Evolutionary conservation across 2,888 invertebrate species (phyloP).

Genomic region (Scaptomyza parva): DNA sequence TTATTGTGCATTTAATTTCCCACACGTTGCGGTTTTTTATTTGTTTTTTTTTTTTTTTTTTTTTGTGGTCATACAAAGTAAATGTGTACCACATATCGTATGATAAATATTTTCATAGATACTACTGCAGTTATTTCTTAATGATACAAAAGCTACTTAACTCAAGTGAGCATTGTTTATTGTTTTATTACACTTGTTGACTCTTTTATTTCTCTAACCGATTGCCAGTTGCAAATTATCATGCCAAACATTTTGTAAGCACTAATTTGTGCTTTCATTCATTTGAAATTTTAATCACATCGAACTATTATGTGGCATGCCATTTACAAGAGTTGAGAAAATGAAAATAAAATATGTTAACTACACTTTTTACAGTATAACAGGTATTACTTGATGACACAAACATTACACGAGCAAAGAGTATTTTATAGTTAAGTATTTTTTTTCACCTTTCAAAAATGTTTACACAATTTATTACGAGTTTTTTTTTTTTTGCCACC

Average conservation of each 20-base stretch:
- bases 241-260: constrained; percentile 6
- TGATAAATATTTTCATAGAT: not conserved
- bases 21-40: constrained; percentile 44
- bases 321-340: not conserved
- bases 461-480: constrained; percentile 38
- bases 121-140: constrained; percentile 1
- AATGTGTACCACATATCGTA: not conserved
- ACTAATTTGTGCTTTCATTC: constrained; percentile 11
- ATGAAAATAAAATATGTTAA: not conserved
- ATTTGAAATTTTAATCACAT: not conserved
- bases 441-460: constrained; percentile 2
- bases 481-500: constrained; percentile 25
- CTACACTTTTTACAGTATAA: not conserved
- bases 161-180: no score
- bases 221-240: not conserved
- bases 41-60: not conserved
- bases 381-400: not conserved
- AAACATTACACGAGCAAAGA: not conserved
- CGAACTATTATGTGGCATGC: no score
- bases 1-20: constrained; percentile 37
- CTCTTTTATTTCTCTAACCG: not conserved
- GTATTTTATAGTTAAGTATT: constrained; percentile 9
- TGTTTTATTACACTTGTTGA: not conserved
- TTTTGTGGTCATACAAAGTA: constrained; percentile 12
- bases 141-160: constrained; percentile 3